A percentile compares a stretch with the other conserved stretches of the same genome.
phyloP scores from a whole-genome alignment of 2,797 vertebrate genomes.

The Lutjanus campechanus region DNA sequence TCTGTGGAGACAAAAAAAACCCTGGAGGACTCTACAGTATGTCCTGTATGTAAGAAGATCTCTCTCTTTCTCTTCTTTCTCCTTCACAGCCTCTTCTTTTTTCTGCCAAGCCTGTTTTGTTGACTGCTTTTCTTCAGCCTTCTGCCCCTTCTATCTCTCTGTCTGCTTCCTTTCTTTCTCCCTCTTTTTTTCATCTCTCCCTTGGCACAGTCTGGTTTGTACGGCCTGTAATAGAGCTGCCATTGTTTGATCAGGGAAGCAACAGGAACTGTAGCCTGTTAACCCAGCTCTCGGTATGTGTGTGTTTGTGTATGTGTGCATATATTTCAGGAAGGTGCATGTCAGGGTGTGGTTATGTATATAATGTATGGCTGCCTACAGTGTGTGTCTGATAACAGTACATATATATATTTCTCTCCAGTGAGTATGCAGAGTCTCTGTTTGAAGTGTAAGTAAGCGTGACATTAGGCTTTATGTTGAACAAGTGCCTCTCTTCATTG shows the following conservation, averaged over 20 bases:
- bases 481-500: slow-evolving; percentile 71
- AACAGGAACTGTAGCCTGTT: slow-evolving; percentile 84
- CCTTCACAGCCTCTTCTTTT: slow-evolving; percentile 49
- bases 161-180: slow-evolving; percentile 62
- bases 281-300: slow-evolving; percentile 74
- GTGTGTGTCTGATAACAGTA: slow-evolving; percentile 63
- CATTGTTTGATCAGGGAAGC: slow-evolving; percentile 86
- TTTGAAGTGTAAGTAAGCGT: slow-evolving; percentile 74
- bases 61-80: slow-evolving; percentile 42
- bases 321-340: slow-evolving; percentile 66
- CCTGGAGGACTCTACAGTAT: slow-evolving; percentile 57
- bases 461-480: slow-evolving; percentile 67
- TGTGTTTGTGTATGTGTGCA: slow-evolving; percentile 48
- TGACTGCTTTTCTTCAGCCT: slow-evolving; percentile 75
- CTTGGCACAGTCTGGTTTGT: slow-evolving; percentile 78
- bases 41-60: slow-evolving; percentile 76
- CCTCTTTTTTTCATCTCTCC: slow-evolving; percentile 47
- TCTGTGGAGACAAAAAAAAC: slow-evolving; percentile 59
- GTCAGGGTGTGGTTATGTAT: slow-evolving; percentile 58
- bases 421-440: slow-evolving; percentile 50
- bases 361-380: slow-evolving; percentile 64
- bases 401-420: slow-evolving; percentile 57
- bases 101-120: slow-evolving; percentile 67
- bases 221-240: slow-evolving; percentile 86
- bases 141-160: slow-evolving; percentile 65